phyloP scores from a whole-genome alignment of 2,888 invertebrate species.

The Pachydiplax longipennis region DNA sequence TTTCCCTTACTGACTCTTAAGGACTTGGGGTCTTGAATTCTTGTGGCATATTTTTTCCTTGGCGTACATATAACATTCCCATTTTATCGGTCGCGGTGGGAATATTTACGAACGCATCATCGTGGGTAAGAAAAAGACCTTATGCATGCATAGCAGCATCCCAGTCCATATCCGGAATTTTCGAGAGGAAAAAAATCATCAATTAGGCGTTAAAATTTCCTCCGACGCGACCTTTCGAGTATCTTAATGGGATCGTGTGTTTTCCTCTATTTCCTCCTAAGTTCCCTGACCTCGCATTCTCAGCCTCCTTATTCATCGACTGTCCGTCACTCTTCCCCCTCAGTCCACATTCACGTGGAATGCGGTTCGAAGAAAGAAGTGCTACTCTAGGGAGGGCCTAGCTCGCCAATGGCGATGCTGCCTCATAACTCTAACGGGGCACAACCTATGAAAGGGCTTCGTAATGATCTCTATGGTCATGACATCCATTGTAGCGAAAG shows the following conservation, averaged over 20 bases:
- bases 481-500: slow-evolving; percentile 18
- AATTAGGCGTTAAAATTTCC: background rate
- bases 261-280: background rate
- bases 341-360: background rate
- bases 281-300: slow-evolving; percentile 37
- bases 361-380: slow-evolving; percentile 2
- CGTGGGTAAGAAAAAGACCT: background rate
- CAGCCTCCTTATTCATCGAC: slow-evolving; percentile 3
- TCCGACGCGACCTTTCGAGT: background rate
- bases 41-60: background rate
- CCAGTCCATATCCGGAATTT: background rate
- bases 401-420: slow-evolving; percentile 10
- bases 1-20: no score
- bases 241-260: background rate
- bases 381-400: background rate
- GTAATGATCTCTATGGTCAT: slow-evolving; percentile 39
- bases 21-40: no score
- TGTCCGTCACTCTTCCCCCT: slow-evolving; percentile 14
- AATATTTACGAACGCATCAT: background rate
- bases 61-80: background rate
- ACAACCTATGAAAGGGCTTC: slow-evolving; percentile 8
- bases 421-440: slow-evolving; percentile 26
- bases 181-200: background rate
- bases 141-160: background rate
- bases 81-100: background rate